phyloP scores from a whole-genome alignment of 30 jellyfish, hydroid and myxozoan species.

The Turritopsis dohrnii region DNA sequence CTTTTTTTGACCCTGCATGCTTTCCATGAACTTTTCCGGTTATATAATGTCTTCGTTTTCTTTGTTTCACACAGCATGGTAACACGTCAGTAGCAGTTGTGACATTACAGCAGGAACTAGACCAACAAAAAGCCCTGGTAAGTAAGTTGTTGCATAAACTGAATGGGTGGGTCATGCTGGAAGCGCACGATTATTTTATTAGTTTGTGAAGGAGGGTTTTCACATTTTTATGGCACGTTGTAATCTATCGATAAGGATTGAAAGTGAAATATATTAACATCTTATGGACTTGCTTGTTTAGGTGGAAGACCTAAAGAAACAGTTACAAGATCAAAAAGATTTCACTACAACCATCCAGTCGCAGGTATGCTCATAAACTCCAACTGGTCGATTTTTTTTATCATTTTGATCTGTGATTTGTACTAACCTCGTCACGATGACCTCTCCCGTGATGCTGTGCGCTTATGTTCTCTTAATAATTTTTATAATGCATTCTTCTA shows the following conservation, averaged over 20 bases:
- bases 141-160: background rate
- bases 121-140: background rate
- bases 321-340: background rate
- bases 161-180: background rate
- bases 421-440: background rate
- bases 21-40: too few species aligned
- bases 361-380: background rate
- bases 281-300: too few species aligned
- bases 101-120: background rate
- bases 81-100: constrained; percentile 5
- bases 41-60: background rate
- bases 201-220: background rate
- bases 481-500: too few species aligned
- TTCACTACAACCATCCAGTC: background rate
- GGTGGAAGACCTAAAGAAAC: background rate
- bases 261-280: too few species aligned
- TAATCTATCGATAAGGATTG: too few species aligned
- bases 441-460: background rate
- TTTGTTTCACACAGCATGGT: background rate
- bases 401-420: background rate
- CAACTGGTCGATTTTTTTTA: background rate
- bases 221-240: background rate
- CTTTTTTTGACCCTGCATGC: too few species aligned
- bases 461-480: background rate
- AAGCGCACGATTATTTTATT: background rate